Percentiles rank a stretch among this genome's conserved stretches.
Conservation (phyloP, 2,113 vertebrate species). For the Todiramphus chloris region DNA sequence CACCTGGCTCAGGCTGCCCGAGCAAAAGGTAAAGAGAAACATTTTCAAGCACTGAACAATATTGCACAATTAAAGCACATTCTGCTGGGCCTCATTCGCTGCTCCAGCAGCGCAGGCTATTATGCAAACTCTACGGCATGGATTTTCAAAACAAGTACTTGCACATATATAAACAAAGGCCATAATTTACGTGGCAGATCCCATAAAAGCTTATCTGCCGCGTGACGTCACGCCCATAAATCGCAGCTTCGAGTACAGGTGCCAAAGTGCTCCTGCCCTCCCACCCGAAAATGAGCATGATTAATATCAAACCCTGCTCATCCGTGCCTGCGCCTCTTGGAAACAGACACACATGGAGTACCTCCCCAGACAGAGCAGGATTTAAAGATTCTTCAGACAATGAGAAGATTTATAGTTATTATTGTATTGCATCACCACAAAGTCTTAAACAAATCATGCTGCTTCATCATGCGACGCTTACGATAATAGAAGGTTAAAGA, state of each 20-base stretch:
- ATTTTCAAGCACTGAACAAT: neutral
- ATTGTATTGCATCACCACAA: neutral
- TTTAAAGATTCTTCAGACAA: conserved; percentile 20
- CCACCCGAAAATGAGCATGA: neutral
- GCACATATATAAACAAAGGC: conserved; percentile 49
- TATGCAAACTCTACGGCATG: neutral
- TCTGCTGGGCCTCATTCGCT: conserved; percentile 44
- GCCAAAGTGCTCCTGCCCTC: neutral
- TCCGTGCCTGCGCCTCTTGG: neutral
- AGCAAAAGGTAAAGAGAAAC: neutral
- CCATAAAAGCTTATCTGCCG: conserved; percentile 44
- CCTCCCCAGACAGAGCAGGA: neutral
- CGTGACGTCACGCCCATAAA: conserved; percentile 38
- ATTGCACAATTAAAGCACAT: conserved; percentile 43
- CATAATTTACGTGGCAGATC: conserved; percentile 48
- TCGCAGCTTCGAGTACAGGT: conserved; percentile 12
- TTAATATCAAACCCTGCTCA: neutral
- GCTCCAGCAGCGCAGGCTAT: conserved; percentile 26
- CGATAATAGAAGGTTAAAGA: neutral
- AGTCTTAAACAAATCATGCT: conserved; percentile 14
- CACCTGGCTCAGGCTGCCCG: neutral
- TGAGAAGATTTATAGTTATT: neutral
- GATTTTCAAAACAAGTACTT: conserved; percentile 59
- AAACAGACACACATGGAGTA: neutral
- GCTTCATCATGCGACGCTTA: neutral